Percentiles rank a stretch among this genome's conserved stretches.
phyloP scores from a whole-genome alignment of 37 sponge, comb jelly and placozoan species.

The Chondrosia reniformis region DNA sequence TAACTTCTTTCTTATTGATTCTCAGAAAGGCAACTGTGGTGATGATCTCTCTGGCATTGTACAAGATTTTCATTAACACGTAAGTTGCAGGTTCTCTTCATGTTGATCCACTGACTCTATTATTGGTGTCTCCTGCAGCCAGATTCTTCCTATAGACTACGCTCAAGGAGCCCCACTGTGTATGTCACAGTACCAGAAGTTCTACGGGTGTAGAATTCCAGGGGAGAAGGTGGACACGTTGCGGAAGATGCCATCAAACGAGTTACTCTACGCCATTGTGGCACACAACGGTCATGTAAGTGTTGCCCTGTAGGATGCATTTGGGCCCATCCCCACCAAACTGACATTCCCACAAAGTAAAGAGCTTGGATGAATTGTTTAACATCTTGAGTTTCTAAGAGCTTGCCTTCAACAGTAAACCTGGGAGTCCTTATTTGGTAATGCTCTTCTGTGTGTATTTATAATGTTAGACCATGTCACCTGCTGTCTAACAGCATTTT shows the following conservation, averaged over 20 bases:
- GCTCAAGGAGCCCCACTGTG: constrained; percentile 51
- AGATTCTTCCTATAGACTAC: constrained; percentile 53
- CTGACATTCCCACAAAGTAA: too few species aligned
- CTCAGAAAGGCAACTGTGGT: constrained; percentile 29
- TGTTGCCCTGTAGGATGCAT: background rate
- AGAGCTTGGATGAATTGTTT: too few species aligned
- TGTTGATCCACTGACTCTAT: background rate
- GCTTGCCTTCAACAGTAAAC: too few species aligned
- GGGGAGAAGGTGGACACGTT: constrained; percentile 29
- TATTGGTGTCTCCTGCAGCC: constrained; percentile 14
- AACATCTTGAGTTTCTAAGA: too few species aligned
- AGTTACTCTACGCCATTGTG: constrained; percentile 57
- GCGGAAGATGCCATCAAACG: constrained; percentile 22
- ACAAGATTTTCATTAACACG: constrained; percentile 32
- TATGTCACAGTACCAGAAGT: constrained; percentile 64
- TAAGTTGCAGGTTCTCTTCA: constrained; percentile 14
- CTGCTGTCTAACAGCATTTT: background rate
- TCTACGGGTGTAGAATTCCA: constrained; percentile 58
- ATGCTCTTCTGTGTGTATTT: too few species aligned
- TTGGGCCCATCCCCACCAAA: background rate
- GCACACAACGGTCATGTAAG: constrained; percentile 76
- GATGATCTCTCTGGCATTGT: constrained; percentile 16
- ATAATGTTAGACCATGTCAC: too few species aligned
- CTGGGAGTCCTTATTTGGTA: too few species aligned
- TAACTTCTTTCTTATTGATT: too few species aligned